These are phyloP conservation scores for Tethea ocularis DNA, from an alignment of 2,888 invertebrate species.

Conservation along the genomic window DNA sequence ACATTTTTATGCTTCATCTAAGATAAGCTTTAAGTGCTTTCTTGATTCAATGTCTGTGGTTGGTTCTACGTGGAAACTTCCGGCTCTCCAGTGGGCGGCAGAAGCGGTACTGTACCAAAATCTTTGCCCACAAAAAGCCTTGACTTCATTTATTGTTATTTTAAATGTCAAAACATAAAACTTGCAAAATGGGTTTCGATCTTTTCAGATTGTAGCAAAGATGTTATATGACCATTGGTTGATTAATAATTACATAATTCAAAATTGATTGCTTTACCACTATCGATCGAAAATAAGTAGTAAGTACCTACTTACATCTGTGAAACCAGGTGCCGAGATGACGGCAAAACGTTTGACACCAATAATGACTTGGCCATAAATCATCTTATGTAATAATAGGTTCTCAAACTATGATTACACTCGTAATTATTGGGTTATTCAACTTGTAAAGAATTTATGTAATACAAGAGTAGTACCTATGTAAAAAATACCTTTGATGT, in stretches of 20 bases:
- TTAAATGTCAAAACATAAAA: slow-evolving; percentile 19
- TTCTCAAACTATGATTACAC: slow-evolving; percentile 28
- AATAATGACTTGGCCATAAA: neutral
- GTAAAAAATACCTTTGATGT: neutral
- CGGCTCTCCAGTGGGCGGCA: slow-evolving; percentile 16
- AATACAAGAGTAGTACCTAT: slow-evolving; percentile 26
- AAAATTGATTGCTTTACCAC: neutral
- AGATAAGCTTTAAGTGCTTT: slow-evolving; percentile 22
- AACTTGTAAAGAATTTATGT: slow-evolving; percentile 35
- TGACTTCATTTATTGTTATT: slow-evolving; percentile 27
- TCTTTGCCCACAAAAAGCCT: slow-evolving; percentile 33
- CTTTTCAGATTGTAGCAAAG: neutral
- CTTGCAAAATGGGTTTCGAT: slow-evolving; percentile 12
- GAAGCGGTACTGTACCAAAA: slow-evolving; percentile 26
- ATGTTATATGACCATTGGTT: neutral
- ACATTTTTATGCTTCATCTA: slow-evolving; percentile 13
- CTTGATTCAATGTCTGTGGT: slow-evolving; percentile 16
- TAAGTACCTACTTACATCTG: neutral
- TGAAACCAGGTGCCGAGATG: neutral
- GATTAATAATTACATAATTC: neutral
- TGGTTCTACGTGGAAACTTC: slow-evolving; percentile 12
- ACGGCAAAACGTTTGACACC: slow-evolving; percentile 8
- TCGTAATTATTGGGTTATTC: slow-evolving; percentile 37
- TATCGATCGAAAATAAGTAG: neutral
- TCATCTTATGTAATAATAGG: slow-evolving; percentile 32